Evolutionary conservation across 2,797 vertebrate species (phyloP).

Genomic region (Rhynchotus rufescens): DNA sequence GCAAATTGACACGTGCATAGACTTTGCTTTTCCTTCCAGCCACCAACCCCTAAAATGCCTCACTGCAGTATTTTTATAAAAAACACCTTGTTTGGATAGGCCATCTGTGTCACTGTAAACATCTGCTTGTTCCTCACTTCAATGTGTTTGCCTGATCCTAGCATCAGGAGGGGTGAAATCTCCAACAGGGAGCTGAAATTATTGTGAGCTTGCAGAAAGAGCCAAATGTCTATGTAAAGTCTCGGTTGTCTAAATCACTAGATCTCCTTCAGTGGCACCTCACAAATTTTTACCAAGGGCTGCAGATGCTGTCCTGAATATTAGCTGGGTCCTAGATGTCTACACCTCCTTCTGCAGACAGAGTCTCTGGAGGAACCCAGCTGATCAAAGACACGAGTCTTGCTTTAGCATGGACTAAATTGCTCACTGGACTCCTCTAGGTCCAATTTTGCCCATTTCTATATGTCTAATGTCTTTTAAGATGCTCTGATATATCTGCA

Average conservation of each 20-base stretch:
- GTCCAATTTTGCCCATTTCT: not conserved
- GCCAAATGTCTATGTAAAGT: not conserved
- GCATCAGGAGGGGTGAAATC: not conserved
- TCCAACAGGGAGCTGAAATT: not conserved
- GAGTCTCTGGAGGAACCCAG: not conserved
- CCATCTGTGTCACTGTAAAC: not conserved
- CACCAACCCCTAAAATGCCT: not conserved
- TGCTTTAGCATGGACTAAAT: not conserved
- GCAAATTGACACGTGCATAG: not conserved
- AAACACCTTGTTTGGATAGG: not conserved
- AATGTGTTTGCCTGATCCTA: not conserved
- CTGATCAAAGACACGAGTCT: not conserved
- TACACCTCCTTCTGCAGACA: not conserved
- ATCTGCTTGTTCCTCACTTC: not conserved
- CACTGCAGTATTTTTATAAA: not conserved
- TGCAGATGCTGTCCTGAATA: not conserved
- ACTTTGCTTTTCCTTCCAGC: not conserved
- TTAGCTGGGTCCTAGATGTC: not conserved
- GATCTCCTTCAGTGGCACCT: not conserved
- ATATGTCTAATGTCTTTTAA: not conserved
- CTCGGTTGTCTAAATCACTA: rapidly evolving
- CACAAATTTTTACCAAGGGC: not conserved
- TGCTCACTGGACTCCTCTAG: not conserved
- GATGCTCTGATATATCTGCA: not conserved
- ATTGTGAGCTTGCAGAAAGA: not conserved